Conservation (phyloP, 2,797 vertebrate genomes). For the Urophycis tenuis region DNA sequence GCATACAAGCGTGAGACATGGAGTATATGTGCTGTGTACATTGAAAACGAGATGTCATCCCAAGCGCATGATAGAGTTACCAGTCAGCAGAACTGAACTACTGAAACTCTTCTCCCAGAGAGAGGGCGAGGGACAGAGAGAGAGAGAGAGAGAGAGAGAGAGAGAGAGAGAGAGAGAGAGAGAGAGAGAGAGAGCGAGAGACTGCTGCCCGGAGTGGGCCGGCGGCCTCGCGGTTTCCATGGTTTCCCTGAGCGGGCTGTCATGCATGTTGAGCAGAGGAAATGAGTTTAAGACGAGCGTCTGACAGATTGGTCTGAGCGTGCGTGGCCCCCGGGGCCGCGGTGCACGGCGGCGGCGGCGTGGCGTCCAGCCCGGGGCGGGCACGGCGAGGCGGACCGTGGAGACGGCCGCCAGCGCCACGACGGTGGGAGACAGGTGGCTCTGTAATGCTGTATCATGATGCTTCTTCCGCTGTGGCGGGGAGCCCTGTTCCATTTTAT, state of each 20-base stretch:
- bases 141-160: background rate
- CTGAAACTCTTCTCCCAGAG: background rate
- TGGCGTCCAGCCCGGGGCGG: too few species aligned
- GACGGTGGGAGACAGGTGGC: background rate
- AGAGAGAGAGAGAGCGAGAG: background rate
- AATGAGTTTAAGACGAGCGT: background rate
- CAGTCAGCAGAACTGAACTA: background rate
- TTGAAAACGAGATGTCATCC: background rate
- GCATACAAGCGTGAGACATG: background rate
- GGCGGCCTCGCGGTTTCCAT: background rate
- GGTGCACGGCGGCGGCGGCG: background rate
- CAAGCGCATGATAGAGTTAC: background rate
- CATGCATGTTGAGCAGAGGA: background rate
- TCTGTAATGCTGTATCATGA: background rate
- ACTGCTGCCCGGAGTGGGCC: background rate
- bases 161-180: too few species aligned
- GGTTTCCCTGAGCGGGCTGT: background rate
- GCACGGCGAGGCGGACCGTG: too few species aligned
- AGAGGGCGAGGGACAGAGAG: background rate
- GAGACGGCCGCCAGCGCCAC: too few species aligned
- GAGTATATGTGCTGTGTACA: background rate
- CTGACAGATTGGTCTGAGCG: background rate
- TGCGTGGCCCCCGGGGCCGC: background rate
- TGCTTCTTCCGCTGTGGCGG: constrained; percentile 27
- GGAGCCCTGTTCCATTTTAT: constrained; percentile 19